Percentiles rank a stretch among this genome's conserved stretches.
These are phyloP conservation scores for Oncorhynchus tshawytscha DNA, from an alignment of 2,113 vertebrate genomes.

Conservation along the genomic window DNA sequence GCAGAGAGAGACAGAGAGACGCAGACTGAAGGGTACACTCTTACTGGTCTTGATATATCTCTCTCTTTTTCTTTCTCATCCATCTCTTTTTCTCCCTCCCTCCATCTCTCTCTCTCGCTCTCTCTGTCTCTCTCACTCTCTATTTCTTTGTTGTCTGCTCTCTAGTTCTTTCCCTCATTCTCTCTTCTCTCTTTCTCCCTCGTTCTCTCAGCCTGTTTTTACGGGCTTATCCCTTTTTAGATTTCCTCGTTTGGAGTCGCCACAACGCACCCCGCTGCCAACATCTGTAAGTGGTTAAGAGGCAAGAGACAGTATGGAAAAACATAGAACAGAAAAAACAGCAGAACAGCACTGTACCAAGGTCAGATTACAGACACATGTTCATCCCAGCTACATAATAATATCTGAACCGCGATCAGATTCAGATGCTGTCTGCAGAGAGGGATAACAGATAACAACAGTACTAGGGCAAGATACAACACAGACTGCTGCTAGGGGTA, in stretches of 20 bases:
- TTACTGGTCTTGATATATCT: background rate
- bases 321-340: conserved; percentile 33
- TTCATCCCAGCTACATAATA: conserved; percentile 28
- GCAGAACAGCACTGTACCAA: conserved; percentile 45
- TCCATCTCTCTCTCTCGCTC: background rate
- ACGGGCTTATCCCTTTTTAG: conserved; percentile 73
- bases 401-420: conserved; percentile 47
- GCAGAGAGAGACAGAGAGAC: conserved; percentile 18
- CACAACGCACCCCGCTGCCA: conserved; percentile 68
- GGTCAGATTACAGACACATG: conserved; percentile 28
- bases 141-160: conserved; percentile 5
- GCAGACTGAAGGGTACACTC: background rate
- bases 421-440: conserved; percentile 22
- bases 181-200: conserved; percentile 12
- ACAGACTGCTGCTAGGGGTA: background rate
- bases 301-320: conserved; percentile 64
- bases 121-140: background rate
- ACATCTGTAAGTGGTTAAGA: conserved; percentile 77
- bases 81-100: background rate
- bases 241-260: conserved; percentile 75
- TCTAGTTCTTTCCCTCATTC: conserved; percentile 21
- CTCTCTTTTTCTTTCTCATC: background rate
- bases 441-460: conserved; percentile 35
- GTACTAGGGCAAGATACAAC: conserved; percentile 39
- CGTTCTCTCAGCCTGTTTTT: conserved; percentile 56